Evolutionary conservation across 2,888 invertebrate genomes (phyloP).

Genomic region (Elysia crispata): DNA sequence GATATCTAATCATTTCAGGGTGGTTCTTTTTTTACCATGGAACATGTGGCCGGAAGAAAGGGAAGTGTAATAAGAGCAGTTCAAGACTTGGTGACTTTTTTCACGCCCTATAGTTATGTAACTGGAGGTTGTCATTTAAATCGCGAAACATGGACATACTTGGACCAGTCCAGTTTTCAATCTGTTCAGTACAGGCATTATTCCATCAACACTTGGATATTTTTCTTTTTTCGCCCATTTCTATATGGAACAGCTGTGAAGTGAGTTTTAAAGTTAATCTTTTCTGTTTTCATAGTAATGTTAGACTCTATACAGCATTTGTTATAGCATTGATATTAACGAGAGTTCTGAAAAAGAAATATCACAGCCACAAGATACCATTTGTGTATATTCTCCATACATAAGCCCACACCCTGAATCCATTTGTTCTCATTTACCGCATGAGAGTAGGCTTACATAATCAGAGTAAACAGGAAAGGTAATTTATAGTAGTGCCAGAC

Average conservation of each 20-base stretch:
- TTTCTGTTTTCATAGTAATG: too few species aligned
- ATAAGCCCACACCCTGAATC: too few species aligned
- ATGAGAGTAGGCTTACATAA: too few species aligned
- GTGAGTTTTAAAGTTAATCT: too few species aligned
- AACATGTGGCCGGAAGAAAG: conserved; percentile 64
- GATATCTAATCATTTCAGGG: conserved; percentile 57
- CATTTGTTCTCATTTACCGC: too few species aligned
- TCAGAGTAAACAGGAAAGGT: too few species aligned
- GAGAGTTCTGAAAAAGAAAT: too few species aligned
- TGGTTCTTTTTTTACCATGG: conserved; percentile 66
- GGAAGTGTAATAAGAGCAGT: conserved; percentile 52
- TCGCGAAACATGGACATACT: conserved; percentile 55
- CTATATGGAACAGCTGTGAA: conserved; percentile 50
- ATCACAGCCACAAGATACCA: too few species aligned
- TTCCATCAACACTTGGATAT: conserved; percentile 35
- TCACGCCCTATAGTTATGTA: conserved; percentile 55
- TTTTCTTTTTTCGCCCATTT: conserved; percentile 39
- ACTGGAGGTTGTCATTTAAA: conserved; percentile 60
- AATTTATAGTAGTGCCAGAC: too few species aligned
- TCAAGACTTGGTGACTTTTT: conserved; percentile 57
- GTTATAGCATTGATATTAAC: too few species aligned
- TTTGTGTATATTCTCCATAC: too few species aligned
- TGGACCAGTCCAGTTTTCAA: conserved; percentile 61
- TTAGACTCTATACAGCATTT: too few species aligned
- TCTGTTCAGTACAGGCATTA: conserved; percentile 50